These are phyloP conservation scores for Fistularia tabacaria DNA, from an alignment of 2,797 vertebrate genomes.

Conservation along the genomic window DNA sequence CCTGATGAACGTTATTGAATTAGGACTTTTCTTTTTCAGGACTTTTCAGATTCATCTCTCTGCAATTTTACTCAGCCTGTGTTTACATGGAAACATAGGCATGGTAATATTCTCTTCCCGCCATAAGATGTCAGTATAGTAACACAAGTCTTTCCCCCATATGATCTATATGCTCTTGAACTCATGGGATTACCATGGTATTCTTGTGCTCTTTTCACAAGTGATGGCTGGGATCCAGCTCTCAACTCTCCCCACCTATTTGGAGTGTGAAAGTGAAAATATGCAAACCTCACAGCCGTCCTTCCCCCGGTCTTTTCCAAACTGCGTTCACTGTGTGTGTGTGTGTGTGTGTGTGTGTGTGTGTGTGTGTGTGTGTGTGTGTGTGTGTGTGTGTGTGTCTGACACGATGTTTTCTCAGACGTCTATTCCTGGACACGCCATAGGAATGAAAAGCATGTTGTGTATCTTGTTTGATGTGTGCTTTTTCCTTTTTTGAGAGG, in stretches of 20 bases:
- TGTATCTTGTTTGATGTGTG: neutral
- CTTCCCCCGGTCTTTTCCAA: neutral
- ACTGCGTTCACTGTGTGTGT: too few relatives aligned
- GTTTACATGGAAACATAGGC: neutral
- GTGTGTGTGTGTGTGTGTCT: too few relatives aligned
- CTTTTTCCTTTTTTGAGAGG: neutral
- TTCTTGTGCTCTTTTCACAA: conserved; percentile 29
- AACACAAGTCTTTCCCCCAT: conserved; percentile 4
- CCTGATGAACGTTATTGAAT: too few relatives aligned
- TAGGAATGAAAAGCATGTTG: conserved; percentile 1
- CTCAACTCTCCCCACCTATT: conserved; percentile 12
- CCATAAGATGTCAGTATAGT: conserved; percentile 70
- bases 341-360: too few relatives aligned
- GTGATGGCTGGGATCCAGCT: conserved; percentile 6
- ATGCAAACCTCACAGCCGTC: conserved; percentile 10
- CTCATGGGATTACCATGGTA: conserved; percentile 17
- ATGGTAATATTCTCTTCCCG: conserved; percentile 15
- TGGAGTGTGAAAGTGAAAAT: conserved; percentile 19
- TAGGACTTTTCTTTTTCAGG: too few relatives aligned
- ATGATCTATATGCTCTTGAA: neutral
- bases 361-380: too few relatives aligned
- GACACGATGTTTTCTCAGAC: conserved; percentile 4
- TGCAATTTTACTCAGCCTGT: neutral
- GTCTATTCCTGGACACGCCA: neutral
- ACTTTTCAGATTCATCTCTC: too few relatives aligned